A percentile compares a stretch with the other conserved stretches of the same genome.
These are phyloP conservation scores for Perizoma affinitatum DNA, from an alignment of 2,888 invertebrate genomes.

Conservation along the genomic window DNA sequence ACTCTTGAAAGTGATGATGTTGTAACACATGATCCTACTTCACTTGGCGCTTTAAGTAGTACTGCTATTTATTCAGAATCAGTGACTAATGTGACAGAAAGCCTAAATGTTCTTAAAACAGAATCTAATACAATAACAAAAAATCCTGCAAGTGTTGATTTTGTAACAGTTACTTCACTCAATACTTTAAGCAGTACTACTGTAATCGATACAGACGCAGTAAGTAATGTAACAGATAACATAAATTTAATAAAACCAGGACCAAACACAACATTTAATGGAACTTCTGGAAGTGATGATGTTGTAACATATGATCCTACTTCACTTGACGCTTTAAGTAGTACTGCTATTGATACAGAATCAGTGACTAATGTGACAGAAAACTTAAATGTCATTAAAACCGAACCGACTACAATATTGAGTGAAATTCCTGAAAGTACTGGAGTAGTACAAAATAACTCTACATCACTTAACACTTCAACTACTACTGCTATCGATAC, in stretches of 20 bases:
- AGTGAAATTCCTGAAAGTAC: not conserved
- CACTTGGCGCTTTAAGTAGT: not conserved
- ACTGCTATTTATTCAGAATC: constrained; percentile 5
- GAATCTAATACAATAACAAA: not conserved
- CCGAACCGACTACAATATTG: not conserved
- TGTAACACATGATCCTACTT: not conserved
- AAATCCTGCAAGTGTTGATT: not conserved
- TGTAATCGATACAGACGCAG: constrained; percentile 8
- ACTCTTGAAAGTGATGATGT: not conserved
- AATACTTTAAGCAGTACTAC: not conserved
- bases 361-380: not conserved
- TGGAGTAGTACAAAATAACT: not conserved
- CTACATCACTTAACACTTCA: not conserved
- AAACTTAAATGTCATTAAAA: not conserved
- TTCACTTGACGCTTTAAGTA: not conserved
- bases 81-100: not conserved
- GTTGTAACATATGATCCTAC: not conserved
- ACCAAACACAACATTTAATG: not conserved
- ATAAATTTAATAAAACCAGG: not conserved
- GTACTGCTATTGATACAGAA: constrained; percentile 6
- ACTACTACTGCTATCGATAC: constrained; percentile 2
- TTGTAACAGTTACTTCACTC: not conserved
- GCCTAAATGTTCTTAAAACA: not conserved
- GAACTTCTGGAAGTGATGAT: not conserved
- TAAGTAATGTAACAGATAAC: not conserved